Evolutionary conservation across 1,140 invertebrate genomes (phyloP).

Genomic region (Drosophila cardini): DNA sequence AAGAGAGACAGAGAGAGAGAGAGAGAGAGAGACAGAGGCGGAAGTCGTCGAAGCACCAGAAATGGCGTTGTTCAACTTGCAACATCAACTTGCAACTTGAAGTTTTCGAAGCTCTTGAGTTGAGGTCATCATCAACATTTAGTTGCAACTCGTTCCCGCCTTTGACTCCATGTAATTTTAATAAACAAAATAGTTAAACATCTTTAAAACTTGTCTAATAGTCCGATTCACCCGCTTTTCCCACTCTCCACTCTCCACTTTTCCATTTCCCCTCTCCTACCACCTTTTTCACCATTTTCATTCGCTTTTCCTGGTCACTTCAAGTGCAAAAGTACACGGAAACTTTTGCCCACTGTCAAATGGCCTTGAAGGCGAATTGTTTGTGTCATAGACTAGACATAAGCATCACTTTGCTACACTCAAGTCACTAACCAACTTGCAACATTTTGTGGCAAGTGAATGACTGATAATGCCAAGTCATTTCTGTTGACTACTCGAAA

Average conservation of each 20-base stretch:
- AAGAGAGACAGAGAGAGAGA: background rate
- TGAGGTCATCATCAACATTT: conserved; percentile 42
- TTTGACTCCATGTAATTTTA: conserved; percentile 56
- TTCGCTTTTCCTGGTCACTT: conserved; percentile 39
- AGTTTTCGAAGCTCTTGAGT: conserved; percentile 13
- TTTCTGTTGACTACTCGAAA: conserved; percentile 5
- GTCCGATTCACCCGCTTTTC: conserved; percentile 21
- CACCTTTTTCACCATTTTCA: background rate
- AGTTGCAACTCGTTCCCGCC: conserved; percentile 5
- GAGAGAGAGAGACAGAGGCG: conserved; percentile 27
- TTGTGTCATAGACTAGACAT: conserved; percentile 1
- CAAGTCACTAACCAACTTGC: conserved; percentile 1
- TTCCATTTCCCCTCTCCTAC: background rate
- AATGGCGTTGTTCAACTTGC: conserved; percentile 35
- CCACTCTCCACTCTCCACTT: background rate
- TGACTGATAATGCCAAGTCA: conserved; percentile 9
- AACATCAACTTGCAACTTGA: conserved; percentile 26
- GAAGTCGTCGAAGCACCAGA: conserved; percentile 53
- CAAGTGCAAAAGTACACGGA: conserved; percentile 58
- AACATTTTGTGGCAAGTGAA: conserved; percentile 9
- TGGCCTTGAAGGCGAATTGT: conserved; percentile 12
- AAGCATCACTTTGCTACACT: background rate
- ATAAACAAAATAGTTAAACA: conserved; percentile 74
- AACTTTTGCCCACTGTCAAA: conserved; percentile 29
- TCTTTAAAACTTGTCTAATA: conserved; percentile 56